A percentile compares a stretch with the other conserved stretches of the same genome.
phyloP scores from a whole-genome alignment of 2,113 vertebrate genomes.

The Ellobius talpinus region DNA sequence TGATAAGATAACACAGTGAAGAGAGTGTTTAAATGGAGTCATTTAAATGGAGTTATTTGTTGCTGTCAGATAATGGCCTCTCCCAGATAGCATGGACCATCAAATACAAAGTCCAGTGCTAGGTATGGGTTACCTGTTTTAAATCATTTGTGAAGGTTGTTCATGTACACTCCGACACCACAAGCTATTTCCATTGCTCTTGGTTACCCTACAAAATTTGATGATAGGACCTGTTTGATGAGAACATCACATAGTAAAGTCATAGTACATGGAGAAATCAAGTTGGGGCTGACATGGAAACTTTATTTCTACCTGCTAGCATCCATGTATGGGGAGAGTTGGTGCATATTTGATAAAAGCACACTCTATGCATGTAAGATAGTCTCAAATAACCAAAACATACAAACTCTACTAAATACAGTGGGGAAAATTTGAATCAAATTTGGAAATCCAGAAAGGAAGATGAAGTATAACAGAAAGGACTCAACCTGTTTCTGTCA shows the following conservation, averaged over 20 bases:
- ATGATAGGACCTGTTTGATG: too few relatives aligned
- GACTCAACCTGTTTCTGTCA: too few relatives aligned
- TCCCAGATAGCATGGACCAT: background rate
- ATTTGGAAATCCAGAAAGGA: too few relatives aligned
- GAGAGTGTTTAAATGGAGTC: background rate
- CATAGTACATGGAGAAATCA: background rate
- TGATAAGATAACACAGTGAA: background rate
- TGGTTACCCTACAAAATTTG: background rate
- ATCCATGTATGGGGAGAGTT: background rate
- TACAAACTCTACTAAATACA: too few relatives aligned
- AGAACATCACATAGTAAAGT: background rate
- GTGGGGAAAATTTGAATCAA: too few relatives aligned
- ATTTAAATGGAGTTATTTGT: background rate
- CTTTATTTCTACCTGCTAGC: background rate
- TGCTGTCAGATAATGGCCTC: background rate
- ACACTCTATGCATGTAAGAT: too few relatives aligned
- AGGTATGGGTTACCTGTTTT: background rate
- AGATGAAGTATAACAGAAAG: too few relatives aligned
- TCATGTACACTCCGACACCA: background rate
- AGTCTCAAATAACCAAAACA: too few relatives aligned
- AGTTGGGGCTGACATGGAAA: background rate
- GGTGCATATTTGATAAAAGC: too few relatives aligned
- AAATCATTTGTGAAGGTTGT: background rate
- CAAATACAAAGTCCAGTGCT: background rate
- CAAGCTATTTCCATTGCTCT: background rate